Percentiles rank a stretch among this genome's conserved stretches.
Evolutionary conservation across 1,140 invertebrate species (phyloP).

Genomic region (Zaprionus capensis): DNA sequence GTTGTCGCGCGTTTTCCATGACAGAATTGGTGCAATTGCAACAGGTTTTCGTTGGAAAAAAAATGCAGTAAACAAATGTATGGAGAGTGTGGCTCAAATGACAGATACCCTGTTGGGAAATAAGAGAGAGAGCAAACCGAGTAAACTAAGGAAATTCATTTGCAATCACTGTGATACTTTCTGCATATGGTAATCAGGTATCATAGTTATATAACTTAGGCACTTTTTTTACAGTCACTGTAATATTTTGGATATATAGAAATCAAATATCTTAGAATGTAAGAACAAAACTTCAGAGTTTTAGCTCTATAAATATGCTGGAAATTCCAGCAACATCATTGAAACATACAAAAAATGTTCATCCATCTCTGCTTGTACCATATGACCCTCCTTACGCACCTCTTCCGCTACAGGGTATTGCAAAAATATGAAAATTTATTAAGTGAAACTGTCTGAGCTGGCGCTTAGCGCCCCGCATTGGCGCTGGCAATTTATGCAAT

Average conservation of each 20-base stretch:
- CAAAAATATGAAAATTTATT: slow-evolving; percentile 28
- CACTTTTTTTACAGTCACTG: background rate
- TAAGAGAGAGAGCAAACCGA: background rate
- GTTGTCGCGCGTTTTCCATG: slow-evolving; percentile 54
- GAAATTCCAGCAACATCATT: background rate
- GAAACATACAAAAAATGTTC: background rate
- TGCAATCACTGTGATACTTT: background rate
- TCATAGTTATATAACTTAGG: background rate
- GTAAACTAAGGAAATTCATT: background rate
- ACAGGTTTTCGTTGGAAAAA: slow-evolving; percentile 55
- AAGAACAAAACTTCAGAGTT: background rate
- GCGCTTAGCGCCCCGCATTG: slow-evolving; percentile 37
- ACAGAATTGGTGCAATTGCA: slow-evolving; percentile 76
- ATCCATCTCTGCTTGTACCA: background rate
- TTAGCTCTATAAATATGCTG: background rate
- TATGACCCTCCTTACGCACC: background rate
- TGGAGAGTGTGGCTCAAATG: background rate
- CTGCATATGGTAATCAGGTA: too few species aligned
- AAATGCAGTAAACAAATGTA: background rate
- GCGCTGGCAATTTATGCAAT: slow-evolving; percentile 62
- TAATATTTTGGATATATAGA: background rate
- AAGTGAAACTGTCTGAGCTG: slow-evolving; percentile 31
- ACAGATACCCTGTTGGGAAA: background rate
- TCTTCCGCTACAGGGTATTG: slow-evolving; percentile 23
- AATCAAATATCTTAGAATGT: background rate